Evolutionary conservation across 2,113 vertebrate species (phyloP), one percentile per base, ranked within the genome.

Genomic region (Myodes glareolus): DNA sequence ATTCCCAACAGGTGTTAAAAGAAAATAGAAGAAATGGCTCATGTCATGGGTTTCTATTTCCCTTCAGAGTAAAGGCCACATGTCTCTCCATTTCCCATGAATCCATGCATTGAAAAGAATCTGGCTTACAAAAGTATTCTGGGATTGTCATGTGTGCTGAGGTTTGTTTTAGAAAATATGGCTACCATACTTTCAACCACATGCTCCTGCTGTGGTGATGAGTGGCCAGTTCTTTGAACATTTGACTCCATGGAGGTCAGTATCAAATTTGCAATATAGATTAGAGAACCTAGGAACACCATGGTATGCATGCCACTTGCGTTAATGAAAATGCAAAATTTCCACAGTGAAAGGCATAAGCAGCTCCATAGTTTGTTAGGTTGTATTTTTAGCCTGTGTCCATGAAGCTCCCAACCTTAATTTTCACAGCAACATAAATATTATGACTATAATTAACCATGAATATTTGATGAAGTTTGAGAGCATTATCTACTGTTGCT

Each of bases 381-480:
- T 70, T 96, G 36, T 81, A 96, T 96, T 97, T 97, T 95, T 93
- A 96, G 93, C 88, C 84, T 89, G 86, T 95, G 93, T 96, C 92
- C 95, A 97, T 94, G 81, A 95, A 88, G 94, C 89, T 96, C 95
- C 91, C 93, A 97, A 96, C 93, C 93, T 95, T 96, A 96, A 97
- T 97, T 97, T 98, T 97, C 96, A 97, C 82, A 96, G 95, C 90
- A 93, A 97, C 95, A 94, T 98, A 95, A 97, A 97, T 98, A 97
- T 96, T 97, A 93, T 97, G 96, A 95, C 95, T 95, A 84, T 97
- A 98, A 97, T 97, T 97, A 98, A 92, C 95, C 97, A 97, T 98
- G 96, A 97, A 98, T 97, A 96, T 98, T 96, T 97, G 97, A 98
- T 98, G 97, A 97, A 95, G 77, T 97, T 97, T 90, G 90, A 97